Conservation (phyloP, 2,888 invertebrate genomes). For the Yponomeuta cagnagella region DNA sequence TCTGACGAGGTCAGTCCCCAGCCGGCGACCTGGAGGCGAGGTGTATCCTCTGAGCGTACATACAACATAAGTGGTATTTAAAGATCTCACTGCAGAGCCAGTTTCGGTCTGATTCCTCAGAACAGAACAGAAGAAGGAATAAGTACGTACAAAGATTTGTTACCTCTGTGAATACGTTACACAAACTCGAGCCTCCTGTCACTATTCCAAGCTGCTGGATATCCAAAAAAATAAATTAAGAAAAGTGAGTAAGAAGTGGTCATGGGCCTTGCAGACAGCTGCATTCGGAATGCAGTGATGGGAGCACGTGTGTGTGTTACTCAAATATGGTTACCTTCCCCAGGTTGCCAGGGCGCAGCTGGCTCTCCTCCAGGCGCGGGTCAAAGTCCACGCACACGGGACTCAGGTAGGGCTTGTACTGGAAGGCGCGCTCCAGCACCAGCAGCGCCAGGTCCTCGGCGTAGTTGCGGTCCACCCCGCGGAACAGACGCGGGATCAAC, state of each 20-base stretch:
- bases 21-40: slow-evolving; percentile 34
- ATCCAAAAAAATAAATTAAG: no score
- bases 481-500: slow-evolving; percentile 46
- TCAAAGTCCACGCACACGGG: slow-evolving; percentile 56
- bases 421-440: slow-evolving; percentile 41
- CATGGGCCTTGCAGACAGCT: neutral
- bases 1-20: slow-evolving; percentile 38
- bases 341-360: slow-evolving; percentile 18
- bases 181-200: no score
- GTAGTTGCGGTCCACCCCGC: slow-evolving; percentile 55
- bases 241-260: no score
- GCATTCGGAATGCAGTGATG: neutral
- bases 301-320: neutral
- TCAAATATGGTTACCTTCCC: slow-evolving; percentile 22
- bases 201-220: no score
- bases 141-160: no score
- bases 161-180: no score
- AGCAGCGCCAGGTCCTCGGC: slow-evolving; percentile 68
- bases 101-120: neutral
- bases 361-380: slow-evolving; percentile 19
- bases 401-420: slow-evolving; percentile 41
- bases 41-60: no score
- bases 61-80: neutral
- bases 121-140: no score
- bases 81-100: neutral